Conservation (phyloP, 2,113 vertebrate species). For the Crotophaga sulcirostris region DNA sequence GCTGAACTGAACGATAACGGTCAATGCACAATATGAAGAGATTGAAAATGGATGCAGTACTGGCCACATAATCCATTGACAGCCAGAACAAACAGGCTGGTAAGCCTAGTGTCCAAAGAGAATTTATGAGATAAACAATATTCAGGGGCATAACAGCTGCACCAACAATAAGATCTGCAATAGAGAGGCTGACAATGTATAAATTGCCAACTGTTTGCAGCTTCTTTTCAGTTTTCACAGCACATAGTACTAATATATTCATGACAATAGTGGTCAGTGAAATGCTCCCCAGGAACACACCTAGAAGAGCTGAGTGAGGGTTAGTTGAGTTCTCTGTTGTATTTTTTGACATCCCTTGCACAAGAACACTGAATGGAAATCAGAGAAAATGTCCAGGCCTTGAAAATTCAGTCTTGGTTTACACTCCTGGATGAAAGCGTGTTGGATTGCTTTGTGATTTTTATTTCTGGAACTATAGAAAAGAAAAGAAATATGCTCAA, state of each 20-base stretch:
- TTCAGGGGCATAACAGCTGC: conserved; percentile 92
- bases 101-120: conserved; percentile 80
- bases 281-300: conserved; percentile 82
- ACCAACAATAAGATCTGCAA: conserved; percentile 92
- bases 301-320: conserved; percentile 73
- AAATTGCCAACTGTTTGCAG: conserved; percentile 94
- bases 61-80: conserved; percentile 97
- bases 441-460: not conserved
- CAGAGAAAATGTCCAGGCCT: not conserved
- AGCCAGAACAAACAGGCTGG: conserved; percentile 92
- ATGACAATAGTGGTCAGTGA: conserved; percentile 87
- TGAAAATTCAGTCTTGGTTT: not conserved
- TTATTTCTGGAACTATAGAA: not conserved
- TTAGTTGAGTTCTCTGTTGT: conserved; percentile 44
- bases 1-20: conserved; percentile 90
- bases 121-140: conserved; percentile 83
- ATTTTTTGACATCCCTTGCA: conserved; percentile 60
- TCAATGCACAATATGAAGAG: conserved; percentile 92
- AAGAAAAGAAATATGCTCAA: not conserved
- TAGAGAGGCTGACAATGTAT: conserved; percentile 92
- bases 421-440: not conserved
- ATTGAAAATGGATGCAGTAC: conserved; percentile 94
- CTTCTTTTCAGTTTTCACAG: conserved; percentile 87
- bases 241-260: conserved; percentile 90
- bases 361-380: not conserved